Base-by-base conservation (phyloP, 2,888 invertebrate species). In the Prionchulus punctatus region DNA sequence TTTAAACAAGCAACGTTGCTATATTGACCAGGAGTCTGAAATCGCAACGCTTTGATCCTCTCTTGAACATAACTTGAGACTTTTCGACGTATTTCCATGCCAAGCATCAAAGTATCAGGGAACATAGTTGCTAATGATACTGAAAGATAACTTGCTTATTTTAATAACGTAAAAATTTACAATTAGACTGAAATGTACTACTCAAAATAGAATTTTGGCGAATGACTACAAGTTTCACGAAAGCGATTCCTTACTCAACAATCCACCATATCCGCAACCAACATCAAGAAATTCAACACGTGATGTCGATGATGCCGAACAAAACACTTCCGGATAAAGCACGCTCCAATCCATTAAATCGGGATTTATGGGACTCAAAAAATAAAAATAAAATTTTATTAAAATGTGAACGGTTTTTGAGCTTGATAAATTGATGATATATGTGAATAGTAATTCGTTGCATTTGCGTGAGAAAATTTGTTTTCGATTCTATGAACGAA, bases 41-140 rank as follows among this genome's bases (percentile, higher is more conserved):
- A 75, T 58, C 94, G 76, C 55, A 98, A 75, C 0, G 94, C 94
- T 61, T 82, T 80, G 53, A 98, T 89, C 63, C 91, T 80, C 70
- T 98, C 92, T 76, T 85, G 84, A 0, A 98, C 98, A 78, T 92
- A 98, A 71, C 96, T 91, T 0, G 92, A 91, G 0, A 98, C 98
- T 76, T 99, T 98, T 0, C 96, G 89, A 58, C 98, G 79, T 61
- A 98, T 96, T 76, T 98, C 98, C 81, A 98, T 81, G 28, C 98
- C 98, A 53, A 99, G 75, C 75, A 91, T 85, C 57, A 90, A 75
- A 53, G 77, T 83, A 1, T 88, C 80, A 1, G 96, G 92, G 76
- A 84, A 98, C 81, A 92, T 81, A 56, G 85, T 78, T 0, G 92
- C 84, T 43, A 99, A 73, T n/a, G 86, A 84, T 51, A 94, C 87